Base-by-base conservation (phyloP, 2,888 invertebrate species). In the Chrysopilus asiliformis region DNA sequence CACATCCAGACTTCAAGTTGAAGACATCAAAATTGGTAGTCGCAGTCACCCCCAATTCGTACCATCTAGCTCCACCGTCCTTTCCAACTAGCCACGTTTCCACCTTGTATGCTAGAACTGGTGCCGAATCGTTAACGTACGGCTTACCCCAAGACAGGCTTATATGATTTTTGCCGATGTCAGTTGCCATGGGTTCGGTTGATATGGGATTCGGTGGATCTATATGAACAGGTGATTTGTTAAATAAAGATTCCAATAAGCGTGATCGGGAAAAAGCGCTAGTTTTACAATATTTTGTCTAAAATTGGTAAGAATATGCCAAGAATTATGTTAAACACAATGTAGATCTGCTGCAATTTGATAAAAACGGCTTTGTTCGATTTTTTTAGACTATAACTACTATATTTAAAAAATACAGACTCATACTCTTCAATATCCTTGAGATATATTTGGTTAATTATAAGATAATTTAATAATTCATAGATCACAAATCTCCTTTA, bases 141-240 rank as follows among this genome's bases (percentile, higher is more conserved):
- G 85, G 76, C 56, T 83, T 84, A 20, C 75, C 74, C 89, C 89
- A 89, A n/a, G 75, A 72, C 39, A 89, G 64, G 2, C 85, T 81
- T 33, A 87, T 68, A 78, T 87, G 87, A 56, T 80, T 83, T 53
- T 72, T 74, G 29, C 87, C 86, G n/a, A 79, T 77, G 57, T 86
- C 85, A n/a, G 76, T 70, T 16, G 80, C 74, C 38, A 71, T 68
- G 15, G 86, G 85, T 49, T 79, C 79, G 37, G 77, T 76, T 44
- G 76, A 73, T 50, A 86, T 79, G 47, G 79, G 73, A 38, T 79
- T 79, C 38, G 87, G 87, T 43, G 84, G 82, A 67, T 84, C 87
- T 87, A 66, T 26, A 22, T 35, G 26, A 17, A 22, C 8, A 9
- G 22, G n/a, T n/a, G n/a, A n/a, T n/a, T n/a, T n/a, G n/a, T n/a